Evolutionary conservation across 2,888 invertebrate species (phyloP).

Genomic region (Noctua comes): DNA sequence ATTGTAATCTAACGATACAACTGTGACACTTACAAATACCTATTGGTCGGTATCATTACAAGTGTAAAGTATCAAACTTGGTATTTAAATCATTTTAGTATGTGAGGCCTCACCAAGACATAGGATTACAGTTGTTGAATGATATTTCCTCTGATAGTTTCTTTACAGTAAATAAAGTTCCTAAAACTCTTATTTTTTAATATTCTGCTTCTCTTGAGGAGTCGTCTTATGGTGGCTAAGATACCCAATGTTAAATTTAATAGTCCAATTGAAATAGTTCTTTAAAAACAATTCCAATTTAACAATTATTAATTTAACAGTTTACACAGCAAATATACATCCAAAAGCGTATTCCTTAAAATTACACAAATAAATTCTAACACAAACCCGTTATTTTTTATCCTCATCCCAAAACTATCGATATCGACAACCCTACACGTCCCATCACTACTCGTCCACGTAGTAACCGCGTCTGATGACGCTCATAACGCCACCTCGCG

Average conservation of each 20-base stretch:
- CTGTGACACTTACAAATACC: background rate
- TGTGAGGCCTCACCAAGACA: too few relatives aligned
- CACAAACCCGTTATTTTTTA: background rate
- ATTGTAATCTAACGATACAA: background rate
- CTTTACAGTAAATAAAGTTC: background rate
- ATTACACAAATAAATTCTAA: background rate
- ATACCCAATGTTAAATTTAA: background rate
- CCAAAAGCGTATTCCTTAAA: background rate
- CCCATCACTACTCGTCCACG: slow-evolving; percentile 72
- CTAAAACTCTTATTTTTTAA: background rate
- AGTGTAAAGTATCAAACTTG: too few relatives aligned
- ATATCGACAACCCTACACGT: slow-evolving; percentile 10
- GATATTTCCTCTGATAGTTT: background rate
- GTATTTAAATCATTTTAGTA: background rate
- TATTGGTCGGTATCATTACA: background rate
- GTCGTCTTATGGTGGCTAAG: background rate
- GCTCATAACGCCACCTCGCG: slow-evolving; percentile 63
- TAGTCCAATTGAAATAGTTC: too few relatives aligned
- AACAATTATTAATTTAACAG: too few relatives aligned
- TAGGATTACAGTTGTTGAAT: background rate
- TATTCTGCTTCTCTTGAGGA: background rate
- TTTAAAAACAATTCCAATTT: too few relatives aligned
- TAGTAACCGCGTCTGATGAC: slow-evolving; percentile 62
- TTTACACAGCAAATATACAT: background rate
- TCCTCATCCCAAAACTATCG: slow-evolving; percentile 25